Evolutionary conservation across 2,797 vertebrate species (phyloP).

Genomic region (Poeciliopsis paucimaculata): DNA sequence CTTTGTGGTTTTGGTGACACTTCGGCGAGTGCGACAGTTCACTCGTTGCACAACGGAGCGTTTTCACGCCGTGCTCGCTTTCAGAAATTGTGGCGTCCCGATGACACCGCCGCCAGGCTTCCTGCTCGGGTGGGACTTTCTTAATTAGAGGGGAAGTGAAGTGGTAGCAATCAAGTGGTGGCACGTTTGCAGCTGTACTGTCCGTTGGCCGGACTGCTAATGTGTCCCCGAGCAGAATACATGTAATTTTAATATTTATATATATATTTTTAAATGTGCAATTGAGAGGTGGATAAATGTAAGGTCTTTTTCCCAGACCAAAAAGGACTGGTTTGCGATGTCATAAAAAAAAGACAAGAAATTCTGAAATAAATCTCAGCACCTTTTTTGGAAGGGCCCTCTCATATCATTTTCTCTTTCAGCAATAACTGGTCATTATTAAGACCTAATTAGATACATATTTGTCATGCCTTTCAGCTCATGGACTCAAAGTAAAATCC

Average conservation of each 20-base stretch:
- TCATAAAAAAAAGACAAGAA: background rate
- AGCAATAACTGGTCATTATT: background rate
- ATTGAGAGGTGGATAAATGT: slow-evolving; percentile 3
- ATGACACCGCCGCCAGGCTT: slow-evolving; percentile 19
- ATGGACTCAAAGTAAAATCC: background rate
- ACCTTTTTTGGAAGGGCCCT: background rate
- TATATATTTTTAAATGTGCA: background rate
- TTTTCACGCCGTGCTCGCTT: slow-evolving; percentile 36
- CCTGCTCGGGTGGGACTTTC: slow-evolving; percentile 31
- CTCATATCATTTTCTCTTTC: background rate
- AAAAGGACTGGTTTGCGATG: background rate
- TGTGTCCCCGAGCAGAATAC: slow-evolving; percentile 35
- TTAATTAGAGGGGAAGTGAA: slow-evolving; percentile 45
- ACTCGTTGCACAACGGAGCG: slow-evolving; percentile 39
- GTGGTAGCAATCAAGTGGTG: slow-evolving; percentile 40
- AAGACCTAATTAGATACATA: background rate
- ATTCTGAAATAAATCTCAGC: background rate
- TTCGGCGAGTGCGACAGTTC: slow-evolving; percentile 51
- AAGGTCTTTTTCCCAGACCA: slow-evolving; percentile 19
- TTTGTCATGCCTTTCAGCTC: background rate
- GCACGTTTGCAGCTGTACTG: slow-evolving; percentile 37
- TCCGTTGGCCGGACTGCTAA: slow-evolving; percentile 25
- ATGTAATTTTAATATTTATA: background rate
- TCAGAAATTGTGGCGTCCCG: slow-evolving; percentile 35
- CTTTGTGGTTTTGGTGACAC: slow-evolving; percentile 51